Evolutionary conservation across 1,140 invertebrate genomes (phyloP).

Genomic region (Zaprionus vittiger): DNA sequence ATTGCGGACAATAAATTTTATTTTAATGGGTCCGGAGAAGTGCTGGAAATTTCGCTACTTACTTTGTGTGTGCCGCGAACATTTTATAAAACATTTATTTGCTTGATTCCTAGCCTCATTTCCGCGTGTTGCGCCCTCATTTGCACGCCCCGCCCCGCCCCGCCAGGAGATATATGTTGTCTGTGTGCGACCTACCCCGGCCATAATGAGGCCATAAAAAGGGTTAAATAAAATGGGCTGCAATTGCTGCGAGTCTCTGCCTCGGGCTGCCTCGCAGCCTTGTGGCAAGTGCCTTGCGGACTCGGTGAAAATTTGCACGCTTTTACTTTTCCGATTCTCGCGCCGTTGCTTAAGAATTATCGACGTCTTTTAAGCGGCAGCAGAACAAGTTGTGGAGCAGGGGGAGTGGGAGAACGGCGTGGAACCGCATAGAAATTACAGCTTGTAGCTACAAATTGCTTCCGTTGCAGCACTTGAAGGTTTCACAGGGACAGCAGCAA

Average conservation of each 20-base stretch:
- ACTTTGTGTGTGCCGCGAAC: conserved; percentile 71
- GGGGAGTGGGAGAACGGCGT: background rate
- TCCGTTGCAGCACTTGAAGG: conserved; percentile 77
- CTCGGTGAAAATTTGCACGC: conserved; percentile 76
- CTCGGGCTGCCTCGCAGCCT: background rate
- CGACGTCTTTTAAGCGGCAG: conserved; percentile 69
- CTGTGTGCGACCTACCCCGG: conserved; percentile 41
- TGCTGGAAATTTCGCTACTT: conserved; percentile 57
- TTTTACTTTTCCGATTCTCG: conserved; percentile 62
- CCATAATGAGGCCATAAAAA: conserved; percentile 82
- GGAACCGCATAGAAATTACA: conserved; percentile 67
- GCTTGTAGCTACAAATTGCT: conserved; percentile 83
- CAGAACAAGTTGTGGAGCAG: background rate
- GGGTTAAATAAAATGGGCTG: conserved; percentile 82
- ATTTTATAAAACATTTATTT: conserved; percentile 83
- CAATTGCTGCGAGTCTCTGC: conserved; percentile 55
- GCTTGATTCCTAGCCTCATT: conserved; percentile 82
- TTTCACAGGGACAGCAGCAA: background rate
- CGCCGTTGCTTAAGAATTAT: conserved; percentile 78
- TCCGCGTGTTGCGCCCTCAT: conserved; percentile 66
- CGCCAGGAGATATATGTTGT: conserved; percentile 56
- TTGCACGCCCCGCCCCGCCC: background rate
- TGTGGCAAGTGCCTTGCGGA: conserved; percentile 21
- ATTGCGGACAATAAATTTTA: conserved; percentile 76
- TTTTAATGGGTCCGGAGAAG: conserved; percentile 76